Evolutionary conservation across 2,888 invertebrate species (phyloP).

Genomic region (Rhamnusium bicolor): DNA sequence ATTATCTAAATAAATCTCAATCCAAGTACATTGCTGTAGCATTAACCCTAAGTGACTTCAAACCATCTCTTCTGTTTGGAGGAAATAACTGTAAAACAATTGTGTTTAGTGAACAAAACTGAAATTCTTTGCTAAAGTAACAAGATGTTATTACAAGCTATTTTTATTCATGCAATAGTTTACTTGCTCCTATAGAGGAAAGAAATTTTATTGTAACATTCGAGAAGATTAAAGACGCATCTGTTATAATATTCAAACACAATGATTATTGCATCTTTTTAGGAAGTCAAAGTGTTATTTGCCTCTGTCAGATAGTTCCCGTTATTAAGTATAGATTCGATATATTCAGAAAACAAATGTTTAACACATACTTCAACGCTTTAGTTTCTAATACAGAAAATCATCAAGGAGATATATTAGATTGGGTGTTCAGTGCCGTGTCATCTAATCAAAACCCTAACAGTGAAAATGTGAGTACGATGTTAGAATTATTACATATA

Average conservation of each 20-base stretch:
- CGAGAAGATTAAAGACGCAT: background rate
- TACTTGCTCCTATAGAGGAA: background rate
- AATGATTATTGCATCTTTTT: background rate
- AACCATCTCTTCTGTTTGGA: too few species aligned
- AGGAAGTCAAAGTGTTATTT: background rate
- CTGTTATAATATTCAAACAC: background rate
- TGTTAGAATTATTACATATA: slow-evolving; percentile 8
- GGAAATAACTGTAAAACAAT: too few species aligned
- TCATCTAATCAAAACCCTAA: slow-evolving; percentile 3
- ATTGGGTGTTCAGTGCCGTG: background rate
- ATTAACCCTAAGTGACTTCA: too few species aligned
- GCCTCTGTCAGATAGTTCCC: slow-evolving; percentile 6
- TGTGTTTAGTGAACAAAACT: too few species aligned
- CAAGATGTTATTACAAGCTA: too few species aligned
- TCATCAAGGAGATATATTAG: background rate
- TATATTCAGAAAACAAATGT: background rate
- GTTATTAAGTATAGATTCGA: slow-evolving; percentile 11
- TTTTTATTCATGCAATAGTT: too few species aligned
- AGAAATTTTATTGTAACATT: slow-evolving; percentile 2
- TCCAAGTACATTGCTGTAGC: too few species aligned
- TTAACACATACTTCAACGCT: background rate
- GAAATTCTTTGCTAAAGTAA: too few species aligned
- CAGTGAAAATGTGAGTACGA: slow-evolving; percentile 14
- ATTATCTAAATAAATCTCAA: too few species aligned
- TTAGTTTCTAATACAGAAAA: background rate